These are phyloP conservation scores for Mycalesis mineus DNA, from an alignment of 2,888 invertebrate species.

Conservation along the genomic window DNA sequence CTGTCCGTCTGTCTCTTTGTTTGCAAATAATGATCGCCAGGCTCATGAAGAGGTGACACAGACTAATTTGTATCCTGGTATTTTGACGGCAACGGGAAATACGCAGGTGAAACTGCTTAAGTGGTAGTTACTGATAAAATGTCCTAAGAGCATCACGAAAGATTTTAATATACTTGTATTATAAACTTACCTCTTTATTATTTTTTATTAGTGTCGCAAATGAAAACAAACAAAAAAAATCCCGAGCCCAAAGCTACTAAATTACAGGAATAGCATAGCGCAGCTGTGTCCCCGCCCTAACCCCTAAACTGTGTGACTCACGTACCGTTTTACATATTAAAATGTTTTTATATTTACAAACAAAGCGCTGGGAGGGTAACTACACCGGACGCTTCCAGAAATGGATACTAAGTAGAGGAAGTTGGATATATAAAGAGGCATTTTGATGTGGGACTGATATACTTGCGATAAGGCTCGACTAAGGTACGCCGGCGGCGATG, in stretches of 20 bases:
- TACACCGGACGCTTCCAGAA: constrained; percentile 61
- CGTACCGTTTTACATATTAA: constrained; percentile 57
- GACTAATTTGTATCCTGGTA: no score
- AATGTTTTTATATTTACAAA: constrained; percentile 65
- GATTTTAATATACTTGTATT: no score
- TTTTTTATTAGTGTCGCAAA: background rate
- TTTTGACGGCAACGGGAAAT: no score
- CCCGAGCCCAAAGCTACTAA: background rate
- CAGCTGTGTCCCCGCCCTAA: constrained; percentile 34
- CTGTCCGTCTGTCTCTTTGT: no score
- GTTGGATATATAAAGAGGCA: constrained; percentile 42
- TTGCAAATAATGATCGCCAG: no score
- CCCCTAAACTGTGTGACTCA: constrained; percentile 40
- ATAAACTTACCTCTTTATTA: background rate
- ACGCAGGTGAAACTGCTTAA: no score
- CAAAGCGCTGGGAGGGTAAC: constrained; percentile 58
- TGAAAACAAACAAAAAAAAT: background rate
- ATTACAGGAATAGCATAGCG: constrained; percentile 18
- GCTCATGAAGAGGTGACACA: no score
- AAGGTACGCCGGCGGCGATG: constrained; percentile 1
- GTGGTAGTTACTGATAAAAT: no score
- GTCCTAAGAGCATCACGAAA: no score
- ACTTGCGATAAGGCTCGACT: constrained; percentile 1
- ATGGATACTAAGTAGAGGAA: constrained; percentile 54
- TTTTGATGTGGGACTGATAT: constrained; percentile 24